Conservation (phyloP, 2,888 invertebrate genomes). For the Nephrocerus scutellatus region DNA sequence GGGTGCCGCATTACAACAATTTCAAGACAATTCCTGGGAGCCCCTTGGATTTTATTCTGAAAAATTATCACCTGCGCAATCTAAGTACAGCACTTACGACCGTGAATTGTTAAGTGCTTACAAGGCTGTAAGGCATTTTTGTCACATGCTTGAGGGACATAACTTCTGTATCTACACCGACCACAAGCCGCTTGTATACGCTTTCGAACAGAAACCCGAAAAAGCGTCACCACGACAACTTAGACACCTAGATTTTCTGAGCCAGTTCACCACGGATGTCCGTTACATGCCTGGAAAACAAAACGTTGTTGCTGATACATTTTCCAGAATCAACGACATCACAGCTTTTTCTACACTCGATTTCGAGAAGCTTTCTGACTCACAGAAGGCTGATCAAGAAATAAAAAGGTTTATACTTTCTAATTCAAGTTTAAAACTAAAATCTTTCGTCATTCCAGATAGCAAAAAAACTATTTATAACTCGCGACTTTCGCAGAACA, state of each 20-base stretch:
- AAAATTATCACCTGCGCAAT: background rate
- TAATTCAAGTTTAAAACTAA: too few species aligned
- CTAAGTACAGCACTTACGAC: conserved; percentile 6
- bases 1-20: too few species aligned
- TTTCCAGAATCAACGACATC: conserved; percentile 24
- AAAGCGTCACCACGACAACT: conserved; percentile 37
- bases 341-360: conserved; percentile 5
- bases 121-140: conserved; percentile 29
- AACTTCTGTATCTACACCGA: conserved; percentile 20
- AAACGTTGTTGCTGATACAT: conserved; percentile 18
- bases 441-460: too few species aligned
- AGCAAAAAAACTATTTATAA: too few species aligned
- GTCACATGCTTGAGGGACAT: conserved; percentile 21
- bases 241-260: conserved; percentile 35
- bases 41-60: conserved; percentile 11
- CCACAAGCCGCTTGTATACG: conserved; percentile 26
- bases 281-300: conserved; percentile 17
- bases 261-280: conserved; percentile 18
- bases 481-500: too few species aligned
- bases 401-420: too few species aligned
- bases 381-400: conserved; percentile 12
- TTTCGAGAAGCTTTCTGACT: conserved; percentile 5
- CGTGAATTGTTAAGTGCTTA: conserved; percentile 36
- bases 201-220: conserved; percentile 31
- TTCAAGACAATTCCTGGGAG: too few species aligned